These are phyloP conservation scores for Melanaphis sacchari DNA, from an alignment of 1,140 invertebrate species.

Conservation along the genomic window DNA sequence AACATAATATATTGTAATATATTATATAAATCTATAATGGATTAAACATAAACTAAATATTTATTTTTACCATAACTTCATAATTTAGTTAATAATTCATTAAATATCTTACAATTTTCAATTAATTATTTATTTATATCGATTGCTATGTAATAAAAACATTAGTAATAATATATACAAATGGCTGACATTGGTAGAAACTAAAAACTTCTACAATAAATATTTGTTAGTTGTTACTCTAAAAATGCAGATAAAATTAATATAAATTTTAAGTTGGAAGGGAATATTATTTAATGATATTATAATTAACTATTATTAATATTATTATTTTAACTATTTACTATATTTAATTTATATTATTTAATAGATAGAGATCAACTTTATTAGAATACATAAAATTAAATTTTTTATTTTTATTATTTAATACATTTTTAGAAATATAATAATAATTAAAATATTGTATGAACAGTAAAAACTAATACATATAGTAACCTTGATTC, in stretches of 20 bases:
- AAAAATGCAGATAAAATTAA: not conserved
- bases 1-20: not conserved
- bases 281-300: too few species aligned
- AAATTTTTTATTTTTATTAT: not conserved
- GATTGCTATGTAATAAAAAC: not conserved
- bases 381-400: not conserved
- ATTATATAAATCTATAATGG: conserved; percentile 5
- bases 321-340: too few species aligned
- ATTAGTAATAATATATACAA: not conserved
- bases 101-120: not conserved
- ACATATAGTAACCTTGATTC: not conserved
- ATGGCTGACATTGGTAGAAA: not conserved
- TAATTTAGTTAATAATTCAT: not conserved
- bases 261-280: not conserved
- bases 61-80: not conserved
- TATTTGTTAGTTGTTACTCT: not conserved
- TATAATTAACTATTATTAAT: too few species aligned
- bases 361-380: not conserved
- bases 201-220: not conserved
- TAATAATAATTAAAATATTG: not conserved
- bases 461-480: not conserved
- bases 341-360: not conserved
- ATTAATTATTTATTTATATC: not conserved
- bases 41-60: not conserved
- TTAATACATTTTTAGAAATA: not conserved